Evolutionary conservation across 23 tunicate genomes (phyloP), one percentile per base, ranked within the genome.

Genomic region (Aplidium turbinatum): DNA sequence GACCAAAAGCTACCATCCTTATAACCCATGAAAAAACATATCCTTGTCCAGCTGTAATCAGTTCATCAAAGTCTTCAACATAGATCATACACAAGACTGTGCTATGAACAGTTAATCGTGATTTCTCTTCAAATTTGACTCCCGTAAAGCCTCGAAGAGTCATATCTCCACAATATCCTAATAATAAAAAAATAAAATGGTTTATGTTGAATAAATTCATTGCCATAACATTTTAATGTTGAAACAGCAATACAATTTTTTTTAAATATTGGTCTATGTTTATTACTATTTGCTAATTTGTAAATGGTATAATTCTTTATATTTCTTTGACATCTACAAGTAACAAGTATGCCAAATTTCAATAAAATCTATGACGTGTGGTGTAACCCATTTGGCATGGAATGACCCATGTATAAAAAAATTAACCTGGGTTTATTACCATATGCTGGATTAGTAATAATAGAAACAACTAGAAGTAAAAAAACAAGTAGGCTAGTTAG

Each of bases 151-250:
- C 92, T 22, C 92, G 84, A 1, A 85, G 39, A 0, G 92, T 85
- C 92, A 85, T 69, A 38, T 85, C 92, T 1, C 62, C 77, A 47
- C 84, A 85, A 61, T 85, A 85, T 35, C 84, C 92, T 85, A 58
- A n/a, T n/a, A n/a, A n/a, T n/a, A n/a, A n/a, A n/a, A n/a, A n/a
- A n/a, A n/a, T n/a, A n/a, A n/a, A n/a, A 42, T 42, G 11, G 16
- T 42, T 42, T 16, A 42, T 9, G 16, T 9, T 42, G 50, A 16
- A 9, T 9, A 42, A 11, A 42, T 9, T 42, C 50, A 42, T 9
- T 9, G 11, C 11, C 16, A 42, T 9, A 42, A 42, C 11, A 42
- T 11, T 42, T 42, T 42, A 9, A 42, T 9, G 16, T 42, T 42
- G 16, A 42, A 42, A 9, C 16, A 9, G 13, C 11, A 11, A 42